Base-by-base conservation (phyloP, 2,113 vertebrate species). In the Isichthys henryi region DNA sequence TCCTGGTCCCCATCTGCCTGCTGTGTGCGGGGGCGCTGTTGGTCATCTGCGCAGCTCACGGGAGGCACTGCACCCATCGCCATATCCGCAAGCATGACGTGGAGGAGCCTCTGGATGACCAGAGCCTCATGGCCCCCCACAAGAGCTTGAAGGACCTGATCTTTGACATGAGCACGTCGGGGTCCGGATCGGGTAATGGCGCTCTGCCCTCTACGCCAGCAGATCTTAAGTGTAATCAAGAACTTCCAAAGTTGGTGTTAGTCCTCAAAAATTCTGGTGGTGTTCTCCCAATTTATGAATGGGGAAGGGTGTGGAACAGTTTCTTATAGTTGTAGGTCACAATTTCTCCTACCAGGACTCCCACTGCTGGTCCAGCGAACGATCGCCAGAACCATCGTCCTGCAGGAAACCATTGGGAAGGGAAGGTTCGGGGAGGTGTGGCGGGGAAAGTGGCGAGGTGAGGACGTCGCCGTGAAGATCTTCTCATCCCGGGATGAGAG, bases 381-480 rank as follows among this genome's bases (percentile, higher is more conserved):
- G 0, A 99, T 99, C 0, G 98, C 98, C 0, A 96, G 98, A 89
- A 99, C 98, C 0, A 98, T 99, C 0, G 96, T 99, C n/a, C 97
- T 99, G 91, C 98, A 99, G 94, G 98, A 99, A 89, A 96, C 96
- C 0, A 97, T 99, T 0, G 98, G 98, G 0, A 99, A 99, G 91
- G 98, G 98, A 0, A 96, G 97, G 0, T 99, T 98, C 15, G 98
- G 98, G 0, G 98, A 99, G 91, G 98, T 99, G 88, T 99, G 98
- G 98, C 96, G 96, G 0, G 98, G 98, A 39, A 97, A 96, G n/a
- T 99, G 98, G 98, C 96, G 97, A 0, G 98, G 98, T 7, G 98
- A 99, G 92, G 98, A 99, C 0, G 98, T 99, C 10, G 98, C 98
- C 0, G 98, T 99, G 92, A 99, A 99, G 93, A 99, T 99, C 94